Base-by-base conservation (phyloP, 2,888 invertebrate species). In the Pseudolycoriella hygida region DNA sequence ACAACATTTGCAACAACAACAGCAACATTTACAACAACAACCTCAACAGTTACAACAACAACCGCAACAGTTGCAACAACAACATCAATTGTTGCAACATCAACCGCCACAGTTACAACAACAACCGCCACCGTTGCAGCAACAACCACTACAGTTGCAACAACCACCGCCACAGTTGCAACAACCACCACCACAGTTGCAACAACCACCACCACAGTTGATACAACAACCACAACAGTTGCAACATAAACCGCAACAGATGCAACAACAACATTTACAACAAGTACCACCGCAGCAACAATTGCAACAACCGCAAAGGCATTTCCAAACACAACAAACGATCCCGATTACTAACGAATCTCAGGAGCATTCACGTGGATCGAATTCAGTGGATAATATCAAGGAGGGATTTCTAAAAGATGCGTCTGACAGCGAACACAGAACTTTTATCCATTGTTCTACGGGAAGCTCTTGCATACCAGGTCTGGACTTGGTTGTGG, bases 41-140 rank as follows among this genome's bases (percentile, higher is more conserved):
- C 38, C 14, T 8, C 14, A 38, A 38, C n/a, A 17, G 11, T n/a
- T n/a, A n/a, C n/a, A n/a, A n/a, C n/a, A n/a, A 14, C 8, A 14
- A 38, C 38, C 14, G 12, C 14, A 38, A 38, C n/a, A 17, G 11
- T n/a, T n/a, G n/a, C n/a, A n/a, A n/a, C n/a, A n/a, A 14, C 8
- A 14, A 38, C 38, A n/a, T 8, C 14, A 38, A 38, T n/a, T 14
- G 11, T n/a, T n/a, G n/a, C n/a, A n/a, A n/a, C n/a, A n/a, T 12
- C 8, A 14, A 38, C 38, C 14, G 12, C 14, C 10, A 38, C n/a
- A 17, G 11, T n/a, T n/a, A n/a, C n/a, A n/a, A n/a, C n/a, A n/a
- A 37, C 14, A 54, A 51, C 57, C 57, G 5, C 60, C 60, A 2
- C 60, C 60, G 3, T 55, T 53, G 11, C 34, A 12, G 12, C 34